Evolutionary conservation across 2,888 invertebrate genomes (phyloP).

Genomic region (Lamellibrachia satsuma): DNA sequence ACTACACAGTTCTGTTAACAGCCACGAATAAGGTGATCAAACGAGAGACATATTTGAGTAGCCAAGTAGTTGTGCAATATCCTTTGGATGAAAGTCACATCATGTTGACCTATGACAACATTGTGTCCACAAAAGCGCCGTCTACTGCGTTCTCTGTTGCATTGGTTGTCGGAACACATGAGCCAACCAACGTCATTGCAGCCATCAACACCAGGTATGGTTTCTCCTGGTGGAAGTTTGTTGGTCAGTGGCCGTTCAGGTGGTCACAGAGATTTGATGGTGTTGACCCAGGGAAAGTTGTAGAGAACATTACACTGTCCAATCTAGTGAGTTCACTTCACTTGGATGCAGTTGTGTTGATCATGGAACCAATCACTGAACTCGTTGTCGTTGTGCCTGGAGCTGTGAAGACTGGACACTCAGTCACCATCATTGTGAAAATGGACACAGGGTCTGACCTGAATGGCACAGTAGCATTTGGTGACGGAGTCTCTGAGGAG

Average conservation of each 20-base stretch:
- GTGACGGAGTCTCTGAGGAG: neutral
- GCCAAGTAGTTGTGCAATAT: neutral
- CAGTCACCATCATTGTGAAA: neutral
- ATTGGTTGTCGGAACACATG: neutral
- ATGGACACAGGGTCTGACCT: neutral
- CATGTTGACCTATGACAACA: neutral
- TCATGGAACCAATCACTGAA: neutral
- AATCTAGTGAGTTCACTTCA: neutral
- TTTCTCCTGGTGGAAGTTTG: neutral
- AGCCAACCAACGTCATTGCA: neutral
- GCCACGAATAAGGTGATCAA: neutral
- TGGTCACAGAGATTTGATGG: neutral
- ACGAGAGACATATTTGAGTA: neutral
- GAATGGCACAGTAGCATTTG: neutral
- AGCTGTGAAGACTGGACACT: neutral
- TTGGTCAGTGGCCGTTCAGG: neutral
- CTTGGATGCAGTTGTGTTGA: neutral
- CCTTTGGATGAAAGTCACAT: neutral
- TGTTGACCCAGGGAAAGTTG: neutral
- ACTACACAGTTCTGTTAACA: neutral
- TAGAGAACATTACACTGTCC: neutral
- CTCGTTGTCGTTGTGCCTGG: neutral
- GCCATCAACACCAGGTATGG: neutral
- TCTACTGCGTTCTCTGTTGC: neutral
- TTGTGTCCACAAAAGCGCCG: neutral